Evolutionary conservation across 1,140 invertebrate species (phyloP).

Genomic region (Aphis craccivora): DNA sequence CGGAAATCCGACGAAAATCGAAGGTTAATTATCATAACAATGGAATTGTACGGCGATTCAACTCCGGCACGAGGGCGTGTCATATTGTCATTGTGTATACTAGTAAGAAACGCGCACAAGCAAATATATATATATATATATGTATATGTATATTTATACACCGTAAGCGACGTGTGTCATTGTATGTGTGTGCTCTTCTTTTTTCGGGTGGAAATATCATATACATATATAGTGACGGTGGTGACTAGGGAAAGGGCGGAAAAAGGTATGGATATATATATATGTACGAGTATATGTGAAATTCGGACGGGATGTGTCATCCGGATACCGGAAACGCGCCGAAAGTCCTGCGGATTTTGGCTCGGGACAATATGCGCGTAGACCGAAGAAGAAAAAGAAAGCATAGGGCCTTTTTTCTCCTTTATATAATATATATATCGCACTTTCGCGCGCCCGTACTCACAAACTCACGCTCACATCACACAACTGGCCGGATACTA

Average conservation of each 20-base stretch:
- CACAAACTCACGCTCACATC: neutral
- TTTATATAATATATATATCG: neutral
- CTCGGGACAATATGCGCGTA: slow-evolving; percentile 46
- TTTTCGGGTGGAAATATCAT: neutral
- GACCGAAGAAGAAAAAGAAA: slow-evolving; percentile 40
- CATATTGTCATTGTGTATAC: slow-evolving; percentile 37
- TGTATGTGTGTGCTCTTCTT: neutral
- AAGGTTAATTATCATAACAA: slow-evolving; percentile 57
- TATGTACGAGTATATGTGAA: neutral
- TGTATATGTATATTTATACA: neutral
- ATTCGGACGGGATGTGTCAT: slow-evolving; percentile 56
- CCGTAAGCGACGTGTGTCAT: neutral
- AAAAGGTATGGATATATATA: slow-evolving; percentile 25
- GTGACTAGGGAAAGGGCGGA: slow-evolving; percentile 1
- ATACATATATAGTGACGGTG: neutral
- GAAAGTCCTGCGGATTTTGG: slow-evolving; percentile 55
- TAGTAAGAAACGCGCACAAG: neutral
- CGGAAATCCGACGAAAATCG: slow-evolving; percentile 57
- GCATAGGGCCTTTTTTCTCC: slow-evolving; percentile 8
- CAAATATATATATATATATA: neutral
- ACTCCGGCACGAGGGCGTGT: slow-evolving; percentile 8
- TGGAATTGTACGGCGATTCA: neutral
- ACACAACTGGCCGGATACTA: slow-evolving; percentile 12
- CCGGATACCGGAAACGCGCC: slow-evolving; percentile 47
- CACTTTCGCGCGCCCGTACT: neutral